These are phyloP conservation scores for Drosophila falleni DNA, from an alignment of 2,888 invertebrate genomes.

Conservation along the genomic window DNA sequence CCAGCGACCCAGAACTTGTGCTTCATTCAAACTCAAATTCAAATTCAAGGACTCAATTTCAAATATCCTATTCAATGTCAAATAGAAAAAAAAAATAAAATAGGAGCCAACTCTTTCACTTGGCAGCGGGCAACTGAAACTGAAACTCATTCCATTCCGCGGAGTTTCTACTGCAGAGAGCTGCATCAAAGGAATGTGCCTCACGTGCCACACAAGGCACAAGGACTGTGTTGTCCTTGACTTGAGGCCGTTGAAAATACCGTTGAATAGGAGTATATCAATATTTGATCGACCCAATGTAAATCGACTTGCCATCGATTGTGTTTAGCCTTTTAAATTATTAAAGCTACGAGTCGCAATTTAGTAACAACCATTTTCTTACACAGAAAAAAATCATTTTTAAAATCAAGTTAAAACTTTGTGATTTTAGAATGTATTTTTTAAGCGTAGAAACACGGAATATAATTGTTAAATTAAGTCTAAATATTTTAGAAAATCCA, in stretches of 20 bases:
- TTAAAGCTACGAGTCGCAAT: constrained; percentile 40
- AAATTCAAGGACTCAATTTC: constrained; percentile 42
- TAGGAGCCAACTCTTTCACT: constrained; percentile 15
- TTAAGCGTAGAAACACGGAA: too few relatives aligned
- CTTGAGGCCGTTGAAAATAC: constrained; percentile 26
- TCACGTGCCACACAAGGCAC: constrained; percentile 51
- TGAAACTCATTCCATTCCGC: constrained; percentile 25
- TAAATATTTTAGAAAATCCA: too few relatives aligned
- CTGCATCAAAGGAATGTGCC: constrained; percentile 45
- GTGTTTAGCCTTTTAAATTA: constrained; percentile 66
- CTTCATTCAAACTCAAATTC: constrained; percentile 13
- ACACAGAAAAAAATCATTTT: too few relatives aligned
- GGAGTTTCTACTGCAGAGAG: constrained; percentile 46
- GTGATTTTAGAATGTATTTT: too few relatives aligned
- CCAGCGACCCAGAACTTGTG: constrained; percentile 58
- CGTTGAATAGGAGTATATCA: constrained; percentile 59
- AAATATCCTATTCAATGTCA: constrained; percentile 47
- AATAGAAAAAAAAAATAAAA: constrained; percentile 14
- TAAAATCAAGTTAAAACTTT: too few relatives aligned
- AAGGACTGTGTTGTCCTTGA: constrained; percentile 22
- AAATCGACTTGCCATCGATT: constrained; percentile 75
- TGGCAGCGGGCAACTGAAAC: constrained; percentile 30
- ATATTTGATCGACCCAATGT: constrained; percentile 68
- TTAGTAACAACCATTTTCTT: background rate
- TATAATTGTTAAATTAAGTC: too few relatives aligned